Percentiles rank a stretch among this genome's conserved stretches.
Evolutionary conservation across 1,140 invertebrate genomes (phyloP).

Genomic region (Metaphire vulgaris): DNA sequence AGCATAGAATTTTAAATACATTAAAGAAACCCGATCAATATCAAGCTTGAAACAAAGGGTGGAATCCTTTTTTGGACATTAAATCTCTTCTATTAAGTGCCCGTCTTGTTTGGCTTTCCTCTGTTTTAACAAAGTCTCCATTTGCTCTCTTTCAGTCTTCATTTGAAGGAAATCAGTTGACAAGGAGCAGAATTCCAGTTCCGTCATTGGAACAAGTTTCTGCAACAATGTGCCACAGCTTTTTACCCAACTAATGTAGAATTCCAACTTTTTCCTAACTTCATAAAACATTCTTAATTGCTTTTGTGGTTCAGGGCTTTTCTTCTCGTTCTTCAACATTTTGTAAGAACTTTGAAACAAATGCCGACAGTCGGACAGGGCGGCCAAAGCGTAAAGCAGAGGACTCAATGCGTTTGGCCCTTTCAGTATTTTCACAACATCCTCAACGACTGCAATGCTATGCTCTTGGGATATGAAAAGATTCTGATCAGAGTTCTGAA

Average conservation of each 20-base stretch:
- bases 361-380: slow-evolving; percentile 4
- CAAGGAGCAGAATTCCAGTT: not conserved
- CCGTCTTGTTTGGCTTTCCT: not conserved
- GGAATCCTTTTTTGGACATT: not conserved
- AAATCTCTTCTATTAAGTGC: not conserved
- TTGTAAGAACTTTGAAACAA: not conserved
- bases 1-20: too few relatives aligned
- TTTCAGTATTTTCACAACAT: slow-evolving; percentile 10
- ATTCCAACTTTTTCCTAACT: not conserved
- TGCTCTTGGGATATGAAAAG: slow-evolving; percentile 13
- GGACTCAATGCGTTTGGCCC: slow-evolving; percentile 8
- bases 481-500: not conserved
- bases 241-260: not conserved
- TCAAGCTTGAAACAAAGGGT: too few relatives aligned
- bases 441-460: slow-evolving; percentile 18
- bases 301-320: not conserved
- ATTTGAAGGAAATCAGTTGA: not conserved
- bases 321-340: not conserved
- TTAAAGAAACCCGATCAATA: too few relatives aligned
- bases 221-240: not conserved
- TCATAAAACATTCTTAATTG: not conserved
- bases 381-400: not conserved
- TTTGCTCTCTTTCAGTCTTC: not conserved
- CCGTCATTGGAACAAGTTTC: not conserved
- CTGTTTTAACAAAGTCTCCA: not conserved